A percentile compares a stretch with the other conserved stretches of the same genome.
Conservation (phyloP, 2,888 invertebrate species). For the Andrena bucephala region DNA sequence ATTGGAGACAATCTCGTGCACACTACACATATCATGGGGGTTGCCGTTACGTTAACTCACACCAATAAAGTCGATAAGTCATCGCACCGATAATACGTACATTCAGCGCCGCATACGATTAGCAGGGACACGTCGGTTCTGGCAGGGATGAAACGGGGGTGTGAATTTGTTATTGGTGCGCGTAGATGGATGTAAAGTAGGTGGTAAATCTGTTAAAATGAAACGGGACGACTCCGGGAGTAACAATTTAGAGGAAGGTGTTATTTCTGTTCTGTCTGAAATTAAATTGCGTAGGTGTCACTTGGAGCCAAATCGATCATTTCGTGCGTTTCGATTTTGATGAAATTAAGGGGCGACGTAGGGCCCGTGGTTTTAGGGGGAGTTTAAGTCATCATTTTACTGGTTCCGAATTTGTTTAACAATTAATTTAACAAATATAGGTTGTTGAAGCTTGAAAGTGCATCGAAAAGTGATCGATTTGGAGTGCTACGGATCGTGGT, state of each 20-base stretch:
- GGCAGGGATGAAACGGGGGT: background rate
- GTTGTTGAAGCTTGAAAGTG: too few relatives aligned
- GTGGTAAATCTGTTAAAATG: background rate
- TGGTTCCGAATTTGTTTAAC: too few relatives aligned
- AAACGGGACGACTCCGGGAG: too few relatives aligned
- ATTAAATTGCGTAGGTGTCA: too few relatives aligned
- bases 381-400: too few relatives aligned
- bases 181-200: background rate
- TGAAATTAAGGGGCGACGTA: too few relatives aligned
- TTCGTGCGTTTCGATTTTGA: too few relatives aligned
- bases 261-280: background rate
- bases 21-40: slow-evolving; percentile 48
- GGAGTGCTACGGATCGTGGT: too few relatives aligned
- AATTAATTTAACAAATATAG: too few relatives aligned
- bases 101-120: slow-evolving; percentile 17
- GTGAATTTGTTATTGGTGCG: background rate
- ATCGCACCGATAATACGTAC: slow-evolving; percentile 24
- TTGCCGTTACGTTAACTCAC: slow-evolving; percentile 28
- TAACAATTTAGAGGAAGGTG: background rate
- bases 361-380: too few relatives aligned
- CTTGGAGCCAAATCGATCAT: too few relatives aligned
- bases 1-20: slow-evolving; percentile 71
- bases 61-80: slow-evolving; percentile 42
- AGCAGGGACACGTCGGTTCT: background rate
- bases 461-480: too few relatives aligned